These are phyloP conservation scores for Peromyscus nudipes DNA, from an alignment of 2,797 vertebrate genomes.

Conservation along the genomic window DNA sequence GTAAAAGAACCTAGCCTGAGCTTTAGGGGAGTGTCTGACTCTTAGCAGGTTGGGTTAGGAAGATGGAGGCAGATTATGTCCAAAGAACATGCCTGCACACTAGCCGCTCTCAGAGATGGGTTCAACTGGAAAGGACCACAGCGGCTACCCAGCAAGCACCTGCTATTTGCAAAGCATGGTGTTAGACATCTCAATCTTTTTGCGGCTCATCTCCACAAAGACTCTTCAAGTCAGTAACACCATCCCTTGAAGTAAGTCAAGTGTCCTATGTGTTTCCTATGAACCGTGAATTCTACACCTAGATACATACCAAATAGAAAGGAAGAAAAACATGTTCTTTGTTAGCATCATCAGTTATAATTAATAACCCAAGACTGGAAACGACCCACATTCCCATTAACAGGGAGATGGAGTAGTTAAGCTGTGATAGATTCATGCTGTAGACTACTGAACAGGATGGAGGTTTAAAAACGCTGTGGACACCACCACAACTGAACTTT, in stretches of 20 bases:
- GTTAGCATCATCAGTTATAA: background rate
- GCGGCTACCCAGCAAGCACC: background rate
- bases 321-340: background rate
- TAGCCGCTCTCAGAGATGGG: background rate
- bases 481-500: background rate
- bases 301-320: background rate
- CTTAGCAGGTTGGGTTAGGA: background rate
- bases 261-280: background rate
- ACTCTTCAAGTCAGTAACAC: background rate
- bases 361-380: background rate
- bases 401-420: background rate
- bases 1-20: background rate
- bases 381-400: background rate
- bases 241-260: background rate
- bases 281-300: background rate
- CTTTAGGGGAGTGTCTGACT: background rate
- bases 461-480: background rate
- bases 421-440: background rate
- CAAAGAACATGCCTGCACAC: fast-evolving
- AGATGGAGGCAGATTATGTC: background rate
- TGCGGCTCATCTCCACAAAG: background rate
- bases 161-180: background rate
- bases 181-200: background rate
- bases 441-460: background rate
- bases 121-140: background rate